Percentiles rank a stretch among this genome's conserved stretches.
Evolutionary conservation across 2,797 vertebrate species (phyloP).

Genomic region (Knipowitschia caucasica): DNA sequence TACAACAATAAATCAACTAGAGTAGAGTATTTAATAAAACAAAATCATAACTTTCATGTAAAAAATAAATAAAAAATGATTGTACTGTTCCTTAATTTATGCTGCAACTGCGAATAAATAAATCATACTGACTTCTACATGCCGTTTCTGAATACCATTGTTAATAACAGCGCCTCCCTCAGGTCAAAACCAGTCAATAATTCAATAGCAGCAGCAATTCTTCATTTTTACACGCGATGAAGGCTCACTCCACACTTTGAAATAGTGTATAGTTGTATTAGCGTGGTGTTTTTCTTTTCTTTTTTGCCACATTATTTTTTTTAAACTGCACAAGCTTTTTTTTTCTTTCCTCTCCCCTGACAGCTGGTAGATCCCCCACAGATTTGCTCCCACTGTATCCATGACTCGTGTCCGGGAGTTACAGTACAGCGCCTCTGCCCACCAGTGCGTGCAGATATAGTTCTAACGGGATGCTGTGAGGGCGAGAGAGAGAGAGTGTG

Average conservation of each 20-base stretch:
- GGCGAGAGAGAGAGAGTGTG: slow-evolving; percentile 23
- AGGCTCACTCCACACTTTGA: not conserved
- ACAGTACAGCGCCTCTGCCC: slow-evolving; percentile 43
- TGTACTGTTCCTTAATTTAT: not conserved
- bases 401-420: slow-evolving; percentile 38
- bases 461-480: slow-evolving; percentile 17
- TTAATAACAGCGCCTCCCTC: slow-evolving; percentile 23
- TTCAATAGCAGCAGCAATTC: not conserved
- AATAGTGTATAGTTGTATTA: not conserved
- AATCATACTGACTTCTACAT: not conserved
- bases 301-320: slow-evolving; percentile 7
- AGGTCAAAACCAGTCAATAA: not conserved
- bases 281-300: not conserved
- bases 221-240: not conserved
- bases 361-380: slow-evolving; percentile 21
- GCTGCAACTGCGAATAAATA: not conserved
- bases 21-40: too few species aligned
- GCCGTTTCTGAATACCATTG: slow-evolving; percentile 1
- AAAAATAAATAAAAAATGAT: not conserved
- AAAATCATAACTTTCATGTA: too few species aligned
- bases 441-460: slow-evolving; percentile 36
- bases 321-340: too few species aligned
- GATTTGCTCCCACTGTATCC: slow-evolving; percentile 49
- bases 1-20: too few species aligned
- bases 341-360: not conserved